These are phyloP conservation scores for Falco berigora DNA, from an alignment of 2,797 vertebrate species.

Conservation along the genomic window DNA sequence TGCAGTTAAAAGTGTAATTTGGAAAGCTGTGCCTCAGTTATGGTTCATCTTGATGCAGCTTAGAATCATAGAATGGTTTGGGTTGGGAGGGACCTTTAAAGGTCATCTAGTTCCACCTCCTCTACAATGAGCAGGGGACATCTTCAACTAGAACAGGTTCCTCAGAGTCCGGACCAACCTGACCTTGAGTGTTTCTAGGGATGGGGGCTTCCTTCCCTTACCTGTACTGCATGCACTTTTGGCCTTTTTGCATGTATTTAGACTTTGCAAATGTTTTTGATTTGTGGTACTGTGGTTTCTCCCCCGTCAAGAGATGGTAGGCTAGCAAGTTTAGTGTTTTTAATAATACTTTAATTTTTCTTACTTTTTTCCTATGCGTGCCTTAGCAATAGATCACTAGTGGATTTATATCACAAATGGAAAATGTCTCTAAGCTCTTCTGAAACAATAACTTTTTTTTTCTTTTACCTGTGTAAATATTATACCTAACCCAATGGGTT, in stretches of 20 bases:
- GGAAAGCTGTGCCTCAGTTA: background rate
- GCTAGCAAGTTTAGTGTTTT: background rate
- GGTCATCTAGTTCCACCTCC: background rate
- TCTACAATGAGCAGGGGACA: background rate
- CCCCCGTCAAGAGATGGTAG: background rate
- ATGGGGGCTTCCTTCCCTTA: background rate
- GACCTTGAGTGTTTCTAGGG: background rate
- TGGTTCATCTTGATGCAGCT: background rate
- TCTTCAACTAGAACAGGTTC: background rate
- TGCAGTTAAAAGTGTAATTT: background rate
- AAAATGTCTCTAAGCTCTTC: background rate
- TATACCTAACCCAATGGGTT: background rate
- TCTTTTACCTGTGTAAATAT: background rate
- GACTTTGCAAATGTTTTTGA: background rate
- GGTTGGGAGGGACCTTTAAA: background rate
- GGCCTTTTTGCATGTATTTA: background rate
- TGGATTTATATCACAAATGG: background rate
- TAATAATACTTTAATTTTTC: background rate
- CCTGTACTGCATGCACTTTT: background rate
- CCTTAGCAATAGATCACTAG: background rate
- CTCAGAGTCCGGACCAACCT: rapidly evolving
- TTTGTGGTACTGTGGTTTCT: background rate
- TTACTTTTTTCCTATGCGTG: background rate
- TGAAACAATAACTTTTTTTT: background rate
- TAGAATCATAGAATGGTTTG: background rate